These are phyloP conservation scores for Anguilla marmorata DNA, from an alignment of 2,797 vertebrate species.

Conservation along the genomic window DNA sequence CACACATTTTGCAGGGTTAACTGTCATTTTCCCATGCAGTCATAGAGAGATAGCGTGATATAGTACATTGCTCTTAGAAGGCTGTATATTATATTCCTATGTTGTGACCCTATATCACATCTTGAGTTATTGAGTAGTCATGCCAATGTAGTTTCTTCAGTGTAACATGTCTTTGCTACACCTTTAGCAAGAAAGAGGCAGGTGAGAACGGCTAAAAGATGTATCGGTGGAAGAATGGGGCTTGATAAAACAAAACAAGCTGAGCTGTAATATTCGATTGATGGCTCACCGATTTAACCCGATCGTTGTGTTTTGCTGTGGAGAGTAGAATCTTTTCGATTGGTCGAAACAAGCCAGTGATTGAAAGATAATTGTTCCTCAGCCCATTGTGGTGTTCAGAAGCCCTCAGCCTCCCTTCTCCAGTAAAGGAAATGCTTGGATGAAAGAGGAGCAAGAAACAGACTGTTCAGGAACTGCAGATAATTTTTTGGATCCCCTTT, in stretches of 20 bases:
- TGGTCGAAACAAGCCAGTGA: not conserved
- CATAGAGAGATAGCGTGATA: no score
- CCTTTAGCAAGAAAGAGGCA: not conserved
- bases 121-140: no score
- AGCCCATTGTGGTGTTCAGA: not conserved
- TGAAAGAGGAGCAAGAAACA: not conserved
- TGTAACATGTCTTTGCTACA: no score
- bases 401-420: not conserved
- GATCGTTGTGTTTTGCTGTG: not conserved
- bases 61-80: no score
- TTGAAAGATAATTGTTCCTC: not conserved
- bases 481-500: not conserved
- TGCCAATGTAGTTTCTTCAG: no score
- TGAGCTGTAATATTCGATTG: not conserved
- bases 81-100: no score
- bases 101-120: no score
- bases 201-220: not conserved
- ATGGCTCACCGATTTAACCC: not conserved
- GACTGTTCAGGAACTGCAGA: not conserved
- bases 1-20: no score
- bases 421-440: not conserved
- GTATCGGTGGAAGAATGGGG: not conserved
- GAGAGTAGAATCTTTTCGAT: not conserved
- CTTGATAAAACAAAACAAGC: not conserved
- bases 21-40: no score